Evolutionary conservation across 2,113 vertebrate species (phyloP), one percentile per base, ranked within the genome.

Genomic region (Coracopsis vasa): DNA sequence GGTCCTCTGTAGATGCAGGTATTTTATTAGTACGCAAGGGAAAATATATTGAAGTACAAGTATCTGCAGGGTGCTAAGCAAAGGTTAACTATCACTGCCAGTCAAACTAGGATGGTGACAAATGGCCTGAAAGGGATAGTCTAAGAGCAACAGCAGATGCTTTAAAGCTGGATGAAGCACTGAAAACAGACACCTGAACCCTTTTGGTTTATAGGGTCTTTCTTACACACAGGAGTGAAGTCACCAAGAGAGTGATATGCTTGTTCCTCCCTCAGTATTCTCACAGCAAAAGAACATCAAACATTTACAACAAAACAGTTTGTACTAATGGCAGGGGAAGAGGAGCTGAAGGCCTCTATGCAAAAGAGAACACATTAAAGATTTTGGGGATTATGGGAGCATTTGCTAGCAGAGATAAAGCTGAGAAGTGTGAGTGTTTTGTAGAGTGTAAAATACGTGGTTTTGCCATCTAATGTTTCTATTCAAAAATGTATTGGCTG

Each of bases 1-100:
- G 81, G 78, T 74, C 69, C 25, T 80, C 82, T 78, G 66, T 80
- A 92, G 80, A 86, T 16, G 47, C 39, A 81, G 65, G 51, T 81
- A 67, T 90, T 95, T 95, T 93, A 90, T 92, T 86, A 86, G 72
- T 35, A 88, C 10, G 1, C 72, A 91, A 78, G 66, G 64, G 20
- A 83, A 93, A 94, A 93, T 47, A 93, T 31, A 83, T 74, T 71
- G 71, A 96, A 93, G 39, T 35, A 67, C 50, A 74, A 96, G 88
- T 90, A 84, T 25, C 54, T 92, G 44, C 39, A 70, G 75, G 53
- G 56, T 84, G 54, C 28, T 66, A 77, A 88, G 64, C 66, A 90
- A 88, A 90, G 88, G 90, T 92, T 86, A 92, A 80, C 75, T 78
- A 50, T 67, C 64, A 56, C 39, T 93, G 88, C 39, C 82, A 88